These are phyloP conservation scores for Notamacropus eugenii DNA, from an alignment of 2,797 vertebrate genomes.

Conservation along the genomic window DNA sequence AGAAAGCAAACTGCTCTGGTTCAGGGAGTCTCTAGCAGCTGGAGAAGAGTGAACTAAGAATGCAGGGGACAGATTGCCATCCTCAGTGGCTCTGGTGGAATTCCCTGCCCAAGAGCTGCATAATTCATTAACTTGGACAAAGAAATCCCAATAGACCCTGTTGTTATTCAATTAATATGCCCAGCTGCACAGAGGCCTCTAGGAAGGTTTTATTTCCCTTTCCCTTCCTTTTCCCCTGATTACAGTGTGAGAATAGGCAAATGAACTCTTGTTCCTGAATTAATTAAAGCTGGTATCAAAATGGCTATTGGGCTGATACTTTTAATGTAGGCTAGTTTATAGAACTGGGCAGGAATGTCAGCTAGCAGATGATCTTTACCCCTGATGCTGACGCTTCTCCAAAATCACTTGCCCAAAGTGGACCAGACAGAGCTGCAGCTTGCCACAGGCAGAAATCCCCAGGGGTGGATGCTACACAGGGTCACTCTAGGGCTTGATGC, in stretches of 20 bases:
- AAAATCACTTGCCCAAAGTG: not conserved
- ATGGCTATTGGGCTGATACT: not conserved
- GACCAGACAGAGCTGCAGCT: not conserved
- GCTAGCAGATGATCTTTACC: not conserved
- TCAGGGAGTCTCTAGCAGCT: not conserved
- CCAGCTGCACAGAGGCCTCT: not conserved
- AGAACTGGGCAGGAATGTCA: not conserved
- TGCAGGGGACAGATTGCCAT: slow-evolving; percentile 10
- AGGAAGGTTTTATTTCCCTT: slow-evolving; percentile 23
- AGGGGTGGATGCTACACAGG: not conserved
- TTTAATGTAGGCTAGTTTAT: not conserved
- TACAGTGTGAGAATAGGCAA: slow-evolving; percentile 20
- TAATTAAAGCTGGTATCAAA: slow-evolving; percentile 31
- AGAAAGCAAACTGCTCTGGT: slow-evolving; percentile 25
- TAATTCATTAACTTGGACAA: slow-evolving; percentile 24
- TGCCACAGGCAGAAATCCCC: not conserved
- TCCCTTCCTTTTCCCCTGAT: not conserved
- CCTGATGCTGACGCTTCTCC: not conserved
- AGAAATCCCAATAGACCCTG: not conserved
- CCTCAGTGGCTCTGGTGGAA: not conserved
- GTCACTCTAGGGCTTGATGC: not conserved
- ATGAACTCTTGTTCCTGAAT: slow-evolving; percentile 15
- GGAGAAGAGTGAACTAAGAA: slow-evolving; percentile 3
- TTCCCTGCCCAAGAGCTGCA: not conserved
- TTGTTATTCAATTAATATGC: slow-evolving; percentile 1